A percentile compares a stretch with the other conserved stretches of the same genome.
Conservation (phyloP, 2,797 vertebrate species). For the Denticeps clupeoides region DNA sequence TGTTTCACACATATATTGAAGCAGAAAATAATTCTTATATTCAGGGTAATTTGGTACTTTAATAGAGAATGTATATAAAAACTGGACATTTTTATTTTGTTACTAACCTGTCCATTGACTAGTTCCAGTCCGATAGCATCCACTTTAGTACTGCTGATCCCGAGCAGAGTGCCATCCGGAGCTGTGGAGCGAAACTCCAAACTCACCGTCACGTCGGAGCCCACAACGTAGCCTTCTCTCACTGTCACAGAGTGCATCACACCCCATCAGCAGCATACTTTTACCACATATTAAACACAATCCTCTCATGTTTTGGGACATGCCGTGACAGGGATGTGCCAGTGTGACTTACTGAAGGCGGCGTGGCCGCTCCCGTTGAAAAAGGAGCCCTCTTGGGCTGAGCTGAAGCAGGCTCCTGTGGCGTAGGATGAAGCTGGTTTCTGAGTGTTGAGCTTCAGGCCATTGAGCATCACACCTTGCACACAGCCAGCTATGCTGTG, state of each 20-base stretch:
- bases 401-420: constrained; percentile 67
- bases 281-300: background rate
- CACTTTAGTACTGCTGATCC: constrained; percentile 83
- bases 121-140: constrained; percentile 87
- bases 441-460: constrained; percentile 51
- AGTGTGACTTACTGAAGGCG: constrained; percentile 71
- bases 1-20: too few species aligned
- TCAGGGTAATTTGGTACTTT: too few species aligned
- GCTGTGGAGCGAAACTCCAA: constrained; percentile 76
- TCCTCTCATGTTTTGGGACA: background rate
- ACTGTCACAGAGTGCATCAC: too few species aligned
- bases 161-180: constrained; percentile 65
- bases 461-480: constrained; percentile 60
- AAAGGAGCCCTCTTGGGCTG: constrained; percentile 71
- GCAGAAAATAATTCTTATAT: too few species aligned
- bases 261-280: background rate
- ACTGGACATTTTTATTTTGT: background rate
- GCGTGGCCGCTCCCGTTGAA: constrained; percentile 83
- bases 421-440: constrained; percentile 48
- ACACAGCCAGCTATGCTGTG: constrained; percentile 77
- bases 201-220: constrained; percentile 71
- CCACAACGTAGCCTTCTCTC: constrained; percentile 82
- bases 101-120: constrained; percentile 71
- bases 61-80: too few species aligned
- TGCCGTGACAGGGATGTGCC: too few species aligned